Evolutionary conservation across 1,140 invertebrate genomes (phyloP), one percentile per base, ranked within the genome.

Genomic region (Tetraneura akinire): DNA sequence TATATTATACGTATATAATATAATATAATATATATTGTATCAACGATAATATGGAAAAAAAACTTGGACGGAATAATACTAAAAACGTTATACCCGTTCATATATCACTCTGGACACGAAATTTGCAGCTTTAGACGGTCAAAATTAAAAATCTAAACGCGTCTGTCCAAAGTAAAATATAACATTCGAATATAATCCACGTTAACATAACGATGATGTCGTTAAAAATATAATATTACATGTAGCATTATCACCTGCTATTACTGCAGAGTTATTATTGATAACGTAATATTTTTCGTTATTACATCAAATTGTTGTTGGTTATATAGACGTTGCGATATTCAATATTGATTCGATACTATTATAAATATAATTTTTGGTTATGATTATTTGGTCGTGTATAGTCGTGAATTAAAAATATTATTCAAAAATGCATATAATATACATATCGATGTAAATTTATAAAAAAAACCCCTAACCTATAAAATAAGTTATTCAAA

Each of bases 111-210:
- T 5, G 26, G 66, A 26, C 23, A 8, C 18, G 45, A 16, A 70
- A 49, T 49, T 1, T 14, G 26, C 21, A 21, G 23, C 45, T 70
- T 49, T 29, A 70, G 18, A 18, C 23, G 66, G 23, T 26, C 23
- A 16, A 70, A 70, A 70, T 70, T 49, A 70, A 70, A 60, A 70
- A 49, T 49, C 42, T 49, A 70, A 70, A 23, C 66, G 23, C 64
- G 11, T 21, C 14, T 8, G 16, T 37, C 14, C 64, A 42, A 42
- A 66, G 13, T n/a, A 42, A 0, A n/a, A 32, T 62, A 32, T 3
- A 10, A 23, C 16, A n/a, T 62, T 32, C 14, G 32, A 14, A n/a
- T 32, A 5, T 45, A 68, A 45, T 45, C 64, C n/a, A 68, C 42
- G 37, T 37, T 16, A 14, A 26, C 16, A 5, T 29, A 16, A 60